These are phyloP conservation scores for Solenodon paradoxus DNA, from an alignment of 2,113 vertebrate genomes.

Conservation along the genomic window DNA sequence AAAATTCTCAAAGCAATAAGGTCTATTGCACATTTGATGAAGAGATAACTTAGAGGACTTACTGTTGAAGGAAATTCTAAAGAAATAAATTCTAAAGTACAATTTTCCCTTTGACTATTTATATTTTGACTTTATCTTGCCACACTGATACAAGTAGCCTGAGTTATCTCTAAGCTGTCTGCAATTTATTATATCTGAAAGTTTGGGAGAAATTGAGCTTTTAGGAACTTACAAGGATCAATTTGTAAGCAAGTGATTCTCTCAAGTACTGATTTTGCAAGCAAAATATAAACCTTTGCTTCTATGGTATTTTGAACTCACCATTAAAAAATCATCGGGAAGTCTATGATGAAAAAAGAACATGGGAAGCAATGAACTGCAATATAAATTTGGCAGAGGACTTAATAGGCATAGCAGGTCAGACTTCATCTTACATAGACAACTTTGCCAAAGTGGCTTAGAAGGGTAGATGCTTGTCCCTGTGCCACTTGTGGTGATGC, in stretches of 20 bases:
- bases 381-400: constrained; percentile 10
- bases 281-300: constrained; percentile 46
- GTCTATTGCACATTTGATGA: not conserved
- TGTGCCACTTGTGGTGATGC: not conserved
- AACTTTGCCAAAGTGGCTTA: not conserved
- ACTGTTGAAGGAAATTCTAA: not conserved
- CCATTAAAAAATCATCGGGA: constrained; percentile 56
- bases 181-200: not conserved
- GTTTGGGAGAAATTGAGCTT: not conserved
- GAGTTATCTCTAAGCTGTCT: not conserved
- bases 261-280: constrained; percentile 45
- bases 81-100: not conserved
- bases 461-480: not conserved
- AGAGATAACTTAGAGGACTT: not conserved
- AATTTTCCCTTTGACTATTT: not conserved
- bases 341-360: constrained; percentile 35
- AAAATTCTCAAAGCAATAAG: not conserved
- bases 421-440: not conserved
- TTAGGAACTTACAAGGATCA: not conserved
- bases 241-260: constrained; percentile 39
- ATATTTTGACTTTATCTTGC: not conserved
- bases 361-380: not conserved
- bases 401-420: not conserved
- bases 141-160: not conserved
- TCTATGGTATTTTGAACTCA: constrained; percentile 16